Conservation (phyloP, 2,113 vertebrate genomes). For the Elaphurus davidianus region DNA sequence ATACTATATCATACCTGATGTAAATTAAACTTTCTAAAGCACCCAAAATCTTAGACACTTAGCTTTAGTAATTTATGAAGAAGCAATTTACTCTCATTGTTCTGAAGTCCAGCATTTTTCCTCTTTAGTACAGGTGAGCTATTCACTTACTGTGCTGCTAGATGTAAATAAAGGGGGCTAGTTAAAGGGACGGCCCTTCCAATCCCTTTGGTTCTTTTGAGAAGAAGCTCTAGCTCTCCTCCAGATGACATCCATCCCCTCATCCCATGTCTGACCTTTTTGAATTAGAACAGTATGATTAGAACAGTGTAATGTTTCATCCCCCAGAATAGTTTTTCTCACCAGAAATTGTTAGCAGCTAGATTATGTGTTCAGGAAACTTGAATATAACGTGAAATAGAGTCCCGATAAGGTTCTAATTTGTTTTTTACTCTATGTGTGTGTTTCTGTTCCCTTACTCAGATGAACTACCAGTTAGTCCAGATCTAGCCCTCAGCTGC, state of each 20-base stretch:
- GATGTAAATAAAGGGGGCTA: not conserved
- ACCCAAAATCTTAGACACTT: not conserved
- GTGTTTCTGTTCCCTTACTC: not conserved
- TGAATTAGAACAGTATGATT: not conserved
- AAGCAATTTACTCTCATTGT: not conserved
- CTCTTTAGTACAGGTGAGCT: not conserved
- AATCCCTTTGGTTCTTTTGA: not conserved
- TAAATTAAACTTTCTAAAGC: constrained; percentile 4
- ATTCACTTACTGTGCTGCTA: not conserved
- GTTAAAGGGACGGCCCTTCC: not conserved
- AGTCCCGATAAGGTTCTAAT: not conserved
- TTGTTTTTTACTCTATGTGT: not conserved
- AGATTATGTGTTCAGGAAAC: constrained; percentile 10
- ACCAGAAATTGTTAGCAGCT: not conserved
- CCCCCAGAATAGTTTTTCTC: not conserved
- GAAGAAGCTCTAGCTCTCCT: not conserved
- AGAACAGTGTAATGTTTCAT: not conserved
- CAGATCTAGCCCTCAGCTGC: not conserved
- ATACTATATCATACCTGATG: not conserved
- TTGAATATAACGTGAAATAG: not conserved
- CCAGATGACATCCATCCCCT: not conserved
- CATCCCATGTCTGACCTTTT: not conserved
- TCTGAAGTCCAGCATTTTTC: not conserved
- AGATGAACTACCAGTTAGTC: not conserved
- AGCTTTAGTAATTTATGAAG: not conserved